A percentile compares a stretch with the other conserved stretches of the same genome.
Evolutionary conservation across 2,888 invertebrate species (phyloP).

Genomic region (Pocota personata): DNA sequence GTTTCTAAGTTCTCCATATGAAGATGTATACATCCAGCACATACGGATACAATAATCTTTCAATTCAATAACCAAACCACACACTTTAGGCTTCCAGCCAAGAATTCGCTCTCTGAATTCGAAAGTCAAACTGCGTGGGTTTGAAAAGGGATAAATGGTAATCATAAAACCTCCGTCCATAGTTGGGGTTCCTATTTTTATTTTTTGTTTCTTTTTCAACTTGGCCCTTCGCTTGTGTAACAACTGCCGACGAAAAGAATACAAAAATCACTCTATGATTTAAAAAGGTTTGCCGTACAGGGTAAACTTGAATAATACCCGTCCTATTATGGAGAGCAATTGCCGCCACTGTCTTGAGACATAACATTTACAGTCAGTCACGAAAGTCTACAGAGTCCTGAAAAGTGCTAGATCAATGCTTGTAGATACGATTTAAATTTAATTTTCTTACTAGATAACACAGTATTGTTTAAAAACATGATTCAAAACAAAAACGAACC

Average conservation of each 20-base stretch:
- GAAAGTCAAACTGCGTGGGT: background rate
- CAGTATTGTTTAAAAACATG: no score
- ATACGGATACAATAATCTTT: no score
- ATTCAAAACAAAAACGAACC: no score
- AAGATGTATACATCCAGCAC: no score
- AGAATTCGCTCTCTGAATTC: background rate
- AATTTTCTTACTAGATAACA: no score
- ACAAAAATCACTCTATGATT: background rate
- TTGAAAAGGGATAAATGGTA: background rate
- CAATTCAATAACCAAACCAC: background rate
- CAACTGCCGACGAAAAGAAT: background rate
- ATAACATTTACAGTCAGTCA: background rate
- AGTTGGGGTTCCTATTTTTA: background rate
- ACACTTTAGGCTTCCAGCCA: background rate
- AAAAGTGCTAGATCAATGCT: no score
- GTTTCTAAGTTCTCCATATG: no score
- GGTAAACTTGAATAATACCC: background rate
- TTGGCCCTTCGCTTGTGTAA: background rate
- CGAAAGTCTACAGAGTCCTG: no score
- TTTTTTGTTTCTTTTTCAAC: background rate
- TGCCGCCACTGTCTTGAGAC: background rate
- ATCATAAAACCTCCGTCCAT: background rate
- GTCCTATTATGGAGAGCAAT: background rate
- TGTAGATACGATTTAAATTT: no score
- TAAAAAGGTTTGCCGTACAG: background rate